A percentile compares a stretch with the other conserved stretches of the same genome.
Evolutionary conservation across 2,797 vertebrate species (phyloP).

Genomic region (Fistularia tabacaria): DNA sequence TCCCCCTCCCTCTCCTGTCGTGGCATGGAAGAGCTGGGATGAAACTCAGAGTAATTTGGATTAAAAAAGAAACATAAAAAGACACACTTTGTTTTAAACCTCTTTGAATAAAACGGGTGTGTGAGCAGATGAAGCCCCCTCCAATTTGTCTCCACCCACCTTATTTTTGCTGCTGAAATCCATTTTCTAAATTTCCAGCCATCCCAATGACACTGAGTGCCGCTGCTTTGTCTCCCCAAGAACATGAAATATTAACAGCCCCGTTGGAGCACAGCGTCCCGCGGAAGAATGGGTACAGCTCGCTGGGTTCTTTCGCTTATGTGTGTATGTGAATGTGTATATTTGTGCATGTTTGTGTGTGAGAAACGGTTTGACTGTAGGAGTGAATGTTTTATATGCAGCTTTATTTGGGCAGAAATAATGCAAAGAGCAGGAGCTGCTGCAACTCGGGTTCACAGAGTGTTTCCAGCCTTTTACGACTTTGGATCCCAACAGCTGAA

Average conservation of each 20-base stretch:
- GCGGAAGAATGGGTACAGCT: constrained; percentile 1
- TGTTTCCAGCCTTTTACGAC: not conserved
- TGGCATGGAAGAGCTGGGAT: not conserved
- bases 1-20: not conserved
- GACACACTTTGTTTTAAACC: not conserved
- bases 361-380: not conserved
- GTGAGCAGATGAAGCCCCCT: not conserved
- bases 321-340: not conserved
- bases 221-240: constrained; percentile 13
- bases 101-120: constrained; percentile 42
- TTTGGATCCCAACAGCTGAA: not conserved
- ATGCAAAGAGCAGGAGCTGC: constrained; percentile 15
- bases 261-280: constrained; percentile 5
- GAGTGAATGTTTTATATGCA: constrained; percentile 21
- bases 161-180: constrained; percentile 7
- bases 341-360: constrained; percentile 1
- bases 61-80: constrained; percentile 13
- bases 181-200: constrained; percentile 32
- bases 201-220: constrained; percentile 30
- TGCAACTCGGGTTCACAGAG: not conserved
- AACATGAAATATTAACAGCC: constrained; percentile 50
- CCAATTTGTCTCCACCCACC: no score
- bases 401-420: constrained; percentile 42
- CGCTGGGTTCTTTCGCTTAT: not conserved
- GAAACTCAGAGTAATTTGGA: constrained; percentile 10